Evolutionary conservation across 2,113 vertebrate genomes (phyloP), one percentile per base, ranked within the genome.

Genomic region (Dasyprocta punctata): DNA sequence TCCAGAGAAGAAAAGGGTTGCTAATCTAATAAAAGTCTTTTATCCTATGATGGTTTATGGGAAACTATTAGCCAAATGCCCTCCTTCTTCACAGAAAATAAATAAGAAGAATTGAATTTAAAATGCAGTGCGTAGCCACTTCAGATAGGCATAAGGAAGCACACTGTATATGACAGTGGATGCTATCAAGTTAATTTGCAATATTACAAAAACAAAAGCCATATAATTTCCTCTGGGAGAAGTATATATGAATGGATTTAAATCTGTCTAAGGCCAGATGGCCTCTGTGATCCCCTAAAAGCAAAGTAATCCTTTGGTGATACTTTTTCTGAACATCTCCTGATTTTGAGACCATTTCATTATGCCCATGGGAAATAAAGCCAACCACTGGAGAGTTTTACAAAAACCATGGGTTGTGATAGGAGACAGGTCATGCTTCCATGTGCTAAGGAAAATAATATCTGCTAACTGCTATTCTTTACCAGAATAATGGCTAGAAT

Each of bases 21-120:
- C 71, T 93, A 67, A 97, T 88, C 58, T 93, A 96, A 60, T 95
- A 94, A n/a, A 10, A 81, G 84, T 36, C 63, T 93, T 95, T 95
- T 84, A 83, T 73, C 83, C 65, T 17, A 0, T 86, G 83, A 78
- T 75, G 86, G 73, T 16, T 96, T 95, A 87, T 94, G 81, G 85
- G 93, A 92, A 98, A 96, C 67, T 63, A 30, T 90, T 95, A 77
- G 86, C 80, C 87, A 93, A 94, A 90, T 93, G 52, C 28, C 54
- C 65, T 96, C 75, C 69, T 56, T 89, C 94, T 75, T 91, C 47
- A 60, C 44, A 93, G 78, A 91, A 94, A 93, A 82, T 56, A 86
- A 96, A 88, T 89, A 41, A 88, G 30, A 92, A 44, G 67, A 94
- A 96, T 28, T 73, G 69, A 47, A 90, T 89, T 92, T 97, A 77